A percentile compares a stretch with the other conserved stretches of the same genome.
phyloP scores from a whole-genome alignment of 2,797 vertebrate species.

The Phataginus tetradactyla region DNA sequence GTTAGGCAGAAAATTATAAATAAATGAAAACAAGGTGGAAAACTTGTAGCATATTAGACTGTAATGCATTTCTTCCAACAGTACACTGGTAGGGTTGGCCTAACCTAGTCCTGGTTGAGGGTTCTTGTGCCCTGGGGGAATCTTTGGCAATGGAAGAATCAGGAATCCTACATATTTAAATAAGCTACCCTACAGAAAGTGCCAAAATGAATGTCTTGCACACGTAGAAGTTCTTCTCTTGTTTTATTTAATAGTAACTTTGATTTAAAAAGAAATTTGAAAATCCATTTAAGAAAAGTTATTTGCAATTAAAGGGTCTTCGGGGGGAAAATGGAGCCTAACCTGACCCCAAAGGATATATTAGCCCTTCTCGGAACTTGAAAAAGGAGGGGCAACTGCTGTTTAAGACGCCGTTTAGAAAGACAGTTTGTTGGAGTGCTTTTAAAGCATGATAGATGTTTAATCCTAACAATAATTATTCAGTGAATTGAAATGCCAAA shows the following conservation, averaged over 20 bases:
- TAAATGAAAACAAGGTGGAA: constrained; percentile 1
- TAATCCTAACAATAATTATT: constrained; percentile 41
- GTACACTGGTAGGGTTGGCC: neutral
- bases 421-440: constrained; percentile 57
- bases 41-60: neutral
- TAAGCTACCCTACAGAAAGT: neutral
- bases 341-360: constrained; percentile 58
- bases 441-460: constrained; percentile 67
- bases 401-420: constrained; percentile 59
- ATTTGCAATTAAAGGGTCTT: constrained; percentile 45
- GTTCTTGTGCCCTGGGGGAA: neutral
- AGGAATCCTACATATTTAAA: constrained; percentile 30
- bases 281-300: constrained; percentile 55
- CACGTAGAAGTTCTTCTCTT: neutral
- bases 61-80: neutral
- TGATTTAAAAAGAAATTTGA: constrained; percentile 62
- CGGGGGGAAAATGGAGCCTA: neutral
- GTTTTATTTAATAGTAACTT: constrained; percentile 69
- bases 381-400: constrained; percentile 50
- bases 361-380: constrained; percentile 30
- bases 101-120: neutral
- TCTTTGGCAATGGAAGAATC: neutral
- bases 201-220: constrained; percentile 10
- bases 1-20: neutral
- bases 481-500: neutral